Percentiles rank a stretch among this genome's conserved stretches.
phyloP scores from a whole-genome alignment of 2,797 vertebrate species.

The Apodemus agrarius region DNA sequence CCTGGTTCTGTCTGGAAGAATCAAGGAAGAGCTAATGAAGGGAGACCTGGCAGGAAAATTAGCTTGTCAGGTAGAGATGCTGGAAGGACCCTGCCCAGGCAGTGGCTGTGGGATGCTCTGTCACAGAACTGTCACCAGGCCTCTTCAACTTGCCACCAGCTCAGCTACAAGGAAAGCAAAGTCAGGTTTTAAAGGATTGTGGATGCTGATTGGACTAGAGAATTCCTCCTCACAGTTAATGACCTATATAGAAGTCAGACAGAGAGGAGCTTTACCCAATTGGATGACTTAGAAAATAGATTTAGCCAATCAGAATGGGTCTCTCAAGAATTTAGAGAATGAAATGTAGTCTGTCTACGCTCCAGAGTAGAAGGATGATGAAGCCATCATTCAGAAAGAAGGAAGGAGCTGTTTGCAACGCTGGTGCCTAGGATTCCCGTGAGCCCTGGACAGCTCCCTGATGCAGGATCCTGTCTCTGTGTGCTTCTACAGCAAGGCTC shows the following conservation, averaged over 20 bases:
- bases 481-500: neutral
- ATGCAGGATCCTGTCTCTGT: neutral
- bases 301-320: neutral
- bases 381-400: neutral
- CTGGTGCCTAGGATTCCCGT: neutral
- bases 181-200: neutral
- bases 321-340: neutral
- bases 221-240: neutral
- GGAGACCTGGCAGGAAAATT: neutral
- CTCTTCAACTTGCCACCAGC: neutral
- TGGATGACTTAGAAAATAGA: neutral
- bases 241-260: neutral
- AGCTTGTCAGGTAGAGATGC: neutral
- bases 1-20: neutral
- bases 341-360: neutral
- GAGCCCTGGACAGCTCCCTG: neutral
- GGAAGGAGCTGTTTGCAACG: neutral
- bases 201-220: neutral
- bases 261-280: neutral
- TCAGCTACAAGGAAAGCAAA: constrained; percentile 1
- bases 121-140: neutral
- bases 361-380: neutral
- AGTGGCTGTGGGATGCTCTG: neutral
- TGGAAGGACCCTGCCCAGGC: neutral
- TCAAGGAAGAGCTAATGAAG: neutral